Conservation (phyloP, 2,113 vertebrate species). For the Taxidea taxus region DNA sequence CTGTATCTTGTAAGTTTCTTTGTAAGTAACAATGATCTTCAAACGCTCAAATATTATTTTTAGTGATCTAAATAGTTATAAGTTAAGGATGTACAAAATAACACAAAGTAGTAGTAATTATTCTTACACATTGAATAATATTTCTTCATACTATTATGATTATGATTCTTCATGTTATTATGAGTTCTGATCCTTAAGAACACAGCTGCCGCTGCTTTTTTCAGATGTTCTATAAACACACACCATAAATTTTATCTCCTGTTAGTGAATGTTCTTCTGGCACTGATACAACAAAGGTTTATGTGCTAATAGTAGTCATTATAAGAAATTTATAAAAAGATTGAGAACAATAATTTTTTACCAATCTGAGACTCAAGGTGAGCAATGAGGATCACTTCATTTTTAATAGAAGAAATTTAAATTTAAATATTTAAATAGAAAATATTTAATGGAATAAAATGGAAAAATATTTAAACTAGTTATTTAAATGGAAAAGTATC, state of each 20-base stretch:
- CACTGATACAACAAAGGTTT: neutral
- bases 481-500: neutral
- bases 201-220: neutral
- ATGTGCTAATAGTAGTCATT: neutral
- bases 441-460: neutral
- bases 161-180: neutral
- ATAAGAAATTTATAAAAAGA: neutral
- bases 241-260: neutral
- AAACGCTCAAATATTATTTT: constrained; percentile 4
- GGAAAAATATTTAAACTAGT: neutral
- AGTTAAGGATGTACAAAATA: neutral
- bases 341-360: neutral
- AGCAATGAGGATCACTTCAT: neutral
- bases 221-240: neutral
- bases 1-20: neutral
- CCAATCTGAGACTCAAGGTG: neutral
- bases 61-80: neutral
- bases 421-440: neutral
- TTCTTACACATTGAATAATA: neutral
- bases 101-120: neutral
- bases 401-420: neutral
- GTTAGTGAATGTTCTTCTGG: neutral
- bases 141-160: neutral
- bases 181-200: neutral
- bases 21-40: neutral